phyloP scores from a whole-genome alignment of 2,888 invertebrate genomes.

The Choristoneura rosaceana region DNA sequence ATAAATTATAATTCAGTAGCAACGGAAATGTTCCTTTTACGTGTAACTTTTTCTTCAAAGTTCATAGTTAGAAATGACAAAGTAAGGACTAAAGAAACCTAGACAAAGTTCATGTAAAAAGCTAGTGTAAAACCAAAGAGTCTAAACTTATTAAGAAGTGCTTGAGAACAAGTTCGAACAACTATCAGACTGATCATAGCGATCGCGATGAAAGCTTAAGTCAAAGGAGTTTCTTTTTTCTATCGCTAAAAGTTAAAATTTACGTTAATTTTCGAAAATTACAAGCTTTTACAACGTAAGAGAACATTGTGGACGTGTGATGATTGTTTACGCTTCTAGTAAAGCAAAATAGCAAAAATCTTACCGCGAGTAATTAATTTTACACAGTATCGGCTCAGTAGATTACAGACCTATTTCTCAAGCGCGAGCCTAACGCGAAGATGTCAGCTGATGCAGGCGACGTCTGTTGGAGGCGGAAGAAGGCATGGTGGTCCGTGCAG shows the following conservation, averaged over 20 bases:
- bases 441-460: conserved; percentile 91
- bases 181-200: conserved; percentile 31
- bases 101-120: conserved; percentile 21
- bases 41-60: neutral
- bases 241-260: neutral
- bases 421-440: conserved; percentile 91
- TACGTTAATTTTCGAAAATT: neutral
- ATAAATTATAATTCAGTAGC: too few species aligned
- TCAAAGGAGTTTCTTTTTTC: conserved; percentile 5
- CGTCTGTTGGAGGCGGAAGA: conserved; percentile 94
- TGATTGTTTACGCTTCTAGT: neutral
- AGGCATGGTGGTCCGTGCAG: conserved; percentile 97
- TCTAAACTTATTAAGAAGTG: conserved; percentile 32
- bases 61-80: conserved; percentile 7
- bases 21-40: neutral
- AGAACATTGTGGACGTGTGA: neutral
- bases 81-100: neutral
- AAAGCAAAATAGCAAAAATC: too few species aligned
- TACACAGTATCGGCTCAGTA: neutral
- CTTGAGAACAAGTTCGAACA: conserved; percentile 32
- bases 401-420: conserved; percentile 89
- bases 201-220: conserved; percentile 14
- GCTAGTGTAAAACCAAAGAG: conserved; percentile 19
- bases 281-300: neutral
- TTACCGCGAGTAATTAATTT: neutral